phyloP scores from a whole-genome alignment of 2,797 vertebrate genomes.

The Eulemur mongoz region DNA sequence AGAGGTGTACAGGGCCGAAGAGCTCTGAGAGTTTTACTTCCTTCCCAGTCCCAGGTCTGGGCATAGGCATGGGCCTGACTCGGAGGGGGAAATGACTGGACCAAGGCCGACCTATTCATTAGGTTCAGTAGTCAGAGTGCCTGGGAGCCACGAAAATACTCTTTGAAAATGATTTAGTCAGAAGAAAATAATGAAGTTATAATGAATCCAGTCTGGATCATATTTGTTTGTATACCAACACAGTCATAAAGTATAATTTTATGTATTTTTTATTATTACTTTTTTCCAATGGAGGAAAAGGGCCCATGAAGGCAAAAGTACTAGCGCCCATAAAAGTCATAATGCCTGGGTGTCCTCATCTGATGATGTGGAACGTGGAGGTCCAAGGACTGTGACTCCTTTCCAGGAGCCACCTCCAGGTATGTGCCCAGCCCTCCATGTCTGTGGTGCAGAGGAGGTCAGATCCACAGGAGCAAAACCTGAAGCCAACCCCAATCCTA shows the following conservation, averaged over 20 bases:
- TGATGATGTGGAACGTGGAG: background rate
- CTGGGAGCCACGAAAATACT: no score
- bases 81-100: no score
- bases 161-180: no score
- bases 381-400: background rate
- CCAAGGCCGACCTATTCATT: no score
- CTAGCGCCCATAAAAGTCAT: background rate
- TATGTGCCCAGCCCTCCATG: background rate
- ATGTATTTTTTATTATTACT: background rate
- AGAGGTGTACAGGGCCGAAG: no score
- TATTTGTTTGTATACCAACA: no score
- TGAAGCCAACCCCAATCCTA: background rate
- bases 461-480: background rate
- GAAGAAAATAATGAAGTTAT: no score
- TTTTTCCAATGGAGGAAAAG: background rate
- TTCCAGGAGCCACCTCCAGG: background rate
- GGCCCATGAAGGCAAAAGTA: background rate
- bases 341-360: background rate
- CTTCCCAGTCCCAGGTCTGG: no score
- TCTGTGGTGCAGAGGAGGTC: background rate
- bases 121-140: no score
- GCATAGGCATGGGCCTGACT: no score
- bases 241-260: background rate
- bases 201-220: no score
- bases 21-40: no score